Evolutionary conservation across 1,140 invertebrate genomes (phyloP), one percentile per base, ranked within the genome.

Genomic region (Limonius californicus): DNA sequence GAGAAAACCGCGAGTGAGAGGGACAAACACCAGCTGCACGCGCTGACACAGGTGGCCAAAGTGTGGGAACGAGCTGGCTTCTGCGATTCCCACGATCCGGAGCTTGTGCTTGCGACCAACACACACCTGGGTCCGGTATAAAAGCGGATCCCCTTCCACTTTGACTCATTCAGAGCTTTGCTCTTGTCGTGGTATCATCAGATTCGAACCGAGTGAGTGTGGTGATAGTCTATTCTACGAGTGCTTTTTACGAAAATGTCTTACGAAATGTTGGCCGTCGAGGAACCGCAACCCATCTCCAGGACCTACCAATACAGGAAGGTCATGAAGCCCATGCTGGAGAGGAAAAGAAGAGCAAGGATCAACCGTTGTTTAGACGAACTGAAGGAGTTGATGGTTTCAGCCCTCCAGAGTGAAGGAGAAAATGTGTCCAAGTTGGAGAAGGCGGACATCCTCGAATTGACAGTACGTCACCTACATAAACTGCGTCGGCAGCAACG

Each of bases 281-380:
- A 72, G 65, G 72, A 74, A 60, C 67, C 72, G 8, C 72, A 74
- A 59, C 72, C 89, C 55, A 89, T 92, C 76, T 92, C 88, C 68
- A 85, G 91, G 74, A 94, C 91, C 70, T 91, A 93, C 79, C 91
- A 94, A 75, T 94, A 94, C 80, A 84, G 91, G 79, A 94, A 94
- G 87, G 89, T 94, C 72, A 94, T 92, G 89, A 98, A 98, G 78
- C 95, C 95, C 63, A 89, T 97, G 85, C 84, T 98, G 74, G 95
- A 98, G 79, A 88, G 95, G 70, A 92, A 94, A 79, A 84, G 95
- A 62, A 82, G 95, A 67, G 95, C 94, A 45, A 84, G 95, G 68
- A 98, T 98, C 78, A 98, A 97, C 80, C 88, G 90, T 58, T 97
- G 93, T 77, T 81, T 98, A 70, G 91, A 94, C 76, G 91, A 95